Evolutionary conservation across 1,140 invertebrate genomes (phyloP), one percentile per base, ranked within the genome.

Genomic region (Microvelia longipes): DNA sequence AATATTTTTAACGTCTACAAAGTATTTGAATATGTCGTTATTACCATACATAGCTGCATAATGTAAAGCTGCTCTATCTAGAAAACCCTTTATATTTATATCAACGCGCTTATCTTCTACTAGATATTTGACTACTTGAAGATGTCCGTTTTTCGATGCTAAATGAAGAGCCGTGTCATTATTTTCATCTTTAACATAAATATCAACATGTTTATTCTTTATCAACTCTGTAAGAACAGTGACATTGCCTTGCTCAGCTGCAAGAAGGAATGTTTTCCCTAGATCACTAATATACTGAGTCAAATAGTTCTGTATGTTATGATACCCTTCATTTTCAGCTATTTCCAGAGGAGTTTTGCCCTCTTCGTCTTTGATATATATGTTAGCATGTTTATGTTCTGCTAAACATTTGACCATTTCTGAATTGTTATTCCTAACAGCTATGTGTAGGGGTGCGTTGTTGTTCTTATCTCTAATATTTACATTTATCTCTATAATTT

Each of bases 331-430:
- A n/a, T n/a, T n/a, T 5, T n/a, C 65, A 27, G 27, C 65, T 28
- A 26, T 14, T n/a, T 66, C 24, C 24, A 66, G 28, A 25, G 27
- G 27, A 27, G 65, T 50, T 1, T 27, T 25, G 65, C 65, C 65
- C 1, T 28, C 28, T 13, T 28, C 28, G 27, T 66, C 65, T 13
- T 27, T 66, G n/a, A 28, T 27, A 66, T 66, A 14, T 28, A 27
- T 1, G 13, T 70, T 68, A 11, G 67, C 64, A 29, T 72, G 71
- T 69, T 70, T 71, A 69, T 73, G 27, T 26, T 75, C 19, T 35
- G 75, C n/a, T n/a, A n/a, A n/a, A n/a, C n/a, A n/a, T n/a, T n/a
- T n/a, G n/a, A n/a, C n/a, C n/a, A n/a, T n/a, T n/a, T n/a, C n/a
- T n/a, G n/a, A n/a, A n/a, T n/a, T n/a, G n/a, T n/a, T n/a, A n/a